These are phyloP conservation scores for Cantharis lateralis DNA, from an alignment of 2,888 invertebrate genomes.

Conservation along the genomic window DNA sequence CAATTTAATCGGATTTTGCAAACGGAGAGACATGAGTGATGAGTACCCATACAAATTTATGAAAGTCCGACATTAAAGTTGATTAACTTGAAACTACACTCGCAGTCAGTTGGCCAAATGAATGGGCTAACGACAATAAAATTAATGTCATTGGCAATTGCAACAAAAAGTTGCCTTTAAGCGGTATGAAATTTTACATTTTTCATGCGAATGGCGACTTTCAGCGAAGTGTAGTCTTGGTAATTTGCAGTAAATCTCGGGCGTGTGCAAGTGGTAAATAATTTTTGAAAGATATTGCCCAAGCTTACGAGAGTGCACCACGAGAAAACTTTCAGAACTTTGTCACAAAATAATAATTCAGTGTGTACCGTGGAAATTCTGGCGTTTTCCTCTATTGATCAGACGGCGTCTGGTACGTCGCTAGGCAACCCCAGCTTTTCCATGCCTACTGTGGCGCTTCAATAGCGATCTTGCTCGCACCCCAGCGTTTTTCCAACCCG, in stretches of 20 bases:
- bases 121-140: not conserved
- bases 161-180: not conserved
- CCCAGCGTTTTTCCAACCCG: constrained; percentile 2
- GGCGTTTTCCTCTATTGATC: constrained; percentile 47
- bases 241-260: not conserved
- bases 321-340: constrained; percentile 26
- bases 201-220: not conserved
- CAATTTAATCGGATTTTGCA: constrained; percentile 26
- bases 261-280: not conserved
- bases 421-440: constrained; percentile 45
- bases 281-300: constrained; percentile 12
- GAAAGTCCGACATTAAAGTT: constrained; percentile 4
- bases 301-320: constrained; percentile 18
- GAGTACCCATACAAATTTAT: constrained; percentile 25
- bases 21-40: constrained; percentile 15
- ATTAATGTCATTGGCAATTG: not conserved
- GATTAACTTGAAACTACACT: not conserved
- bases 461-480: constrained; percentile 13
- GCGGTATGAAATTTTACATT: not conserved
- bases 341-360: constrained; percentile 37
- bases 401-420: constrained; percentile 51
- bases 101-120: not conserved
- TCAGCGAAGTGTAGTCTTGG: not conserved
- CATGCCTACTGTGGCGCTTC: constrained; percentile 9
- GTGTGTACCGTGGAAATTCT: constrained; percentile 32